A percentile compares a stretch with the other conserved stretches of the same genome.
Conservation (phyloP, 2,797 vertebrate species). For the Falco naumanni region DNA sequence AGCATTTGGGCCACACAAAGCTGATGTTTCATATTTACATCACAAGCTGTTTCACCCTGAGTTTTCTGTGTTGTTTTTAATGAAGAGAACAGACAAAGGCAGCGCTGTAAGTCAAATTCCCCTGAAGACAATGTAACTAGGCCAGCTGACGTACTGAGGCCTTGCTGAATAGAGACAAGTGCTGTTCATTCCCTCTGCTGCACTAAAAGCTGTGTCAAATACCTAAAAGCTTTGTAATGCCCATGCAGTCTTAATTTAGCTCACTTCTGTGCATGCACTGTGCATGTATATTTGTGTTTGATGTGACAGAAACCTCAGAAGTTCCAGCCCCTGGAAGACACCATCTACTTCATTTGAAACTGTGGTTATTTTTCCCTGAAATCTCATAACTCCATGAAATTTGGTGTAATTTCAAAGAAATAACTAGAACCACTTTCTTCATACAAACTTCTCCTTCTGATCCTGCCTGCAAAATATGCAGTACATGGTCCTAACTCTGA, state of each 20-base stretch:
- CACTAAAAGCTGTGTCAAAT: background rate
- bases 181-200: background rate
- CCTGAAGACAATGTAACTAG: constrained; percentile 52
- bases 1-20: background rate
- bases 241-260: background rate
- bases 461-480: background rate
- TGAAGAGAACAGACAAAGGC: constrained; percentile 50
- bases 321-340: background rate
- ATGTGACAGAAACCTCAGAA: background rate
- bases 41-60: background rate
- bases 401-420: background rate
- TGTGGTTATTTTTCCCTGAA: background rate
- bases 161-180: background rate
- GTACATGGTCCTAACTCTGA: background rate
- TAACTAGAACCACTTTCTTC: background rate
- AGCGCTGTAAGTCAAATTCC: constrained; percentile 34
- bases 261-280: background rate
- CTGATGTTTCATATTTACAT: background rate
- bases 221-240: background rate
- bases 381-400: background rate
- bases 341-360: background rate
- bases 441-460: background rate
- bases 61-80: constrained; percentile 6
- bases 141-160: background rate
- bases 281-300: background rate